Conservation (phyloP, 2,113 vertebrate species). For the Ctenodactylus gundi region DNA sequence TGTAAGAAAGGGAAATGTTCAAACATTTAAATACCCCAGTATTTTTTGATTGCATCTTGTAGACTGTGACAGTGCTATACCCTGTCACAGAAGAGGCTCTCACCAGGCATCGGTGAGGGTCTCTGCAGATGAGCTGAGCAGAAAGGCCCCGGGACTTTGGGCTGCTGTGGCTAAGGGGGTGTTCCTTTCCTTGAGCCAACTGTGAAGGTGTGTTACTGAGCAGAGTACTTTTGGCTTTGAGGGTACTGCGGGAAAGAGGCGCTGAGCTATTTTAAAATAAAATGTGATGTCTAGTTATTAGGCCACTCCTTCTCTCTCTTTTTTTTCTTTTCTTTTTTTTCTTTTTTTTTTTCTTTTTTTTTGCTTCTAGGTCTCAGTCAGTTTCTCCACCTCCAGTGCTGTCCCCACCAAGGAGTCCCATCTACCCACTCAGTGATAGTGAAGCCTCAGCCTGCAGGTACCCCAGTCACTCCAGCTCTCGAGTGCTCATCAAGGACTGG, state of each 20-base stretch:
- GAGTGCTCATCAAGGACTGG: conserved; percentile 87
- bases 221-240: not conserved
- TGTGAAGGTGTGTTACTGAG: not conserved
- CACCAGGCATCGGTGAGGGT: not conserved
- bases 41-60: not conserved
- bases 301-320: conserved; percentile 58
- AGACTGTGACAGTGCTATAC: not conserved
- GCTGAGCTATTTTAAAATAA: not conserved
- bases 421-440: conserved; percentile 89
- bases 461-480: conserved; percentile 84
- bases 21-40: not conserved
- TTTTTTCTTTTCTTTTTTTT: conserved; percentile 62
- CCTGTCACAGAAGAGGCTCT: not conserved
- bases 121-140: not conserved
- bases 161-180: not conserved
- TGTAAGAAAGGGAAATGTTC: too few relatives aligned
- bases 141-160: not conserved
- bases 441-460: conserved; percentile 87
- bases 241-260: not conserved
- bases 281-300: not conserved
- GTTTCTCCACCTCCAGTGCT: conserved; percentile 90
- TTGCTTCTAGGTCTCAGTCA: conserved; percentile 92
- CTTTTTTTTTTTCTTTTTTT: conserved; percentile 75
- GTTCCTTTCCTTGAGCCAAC: not conserved
- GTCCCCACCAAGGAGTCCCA: conserved; percentile 85